Base-by-base conservation (phyloP, 2,797 vertebrate genomes). In the Bufotes viridis region DNA sequence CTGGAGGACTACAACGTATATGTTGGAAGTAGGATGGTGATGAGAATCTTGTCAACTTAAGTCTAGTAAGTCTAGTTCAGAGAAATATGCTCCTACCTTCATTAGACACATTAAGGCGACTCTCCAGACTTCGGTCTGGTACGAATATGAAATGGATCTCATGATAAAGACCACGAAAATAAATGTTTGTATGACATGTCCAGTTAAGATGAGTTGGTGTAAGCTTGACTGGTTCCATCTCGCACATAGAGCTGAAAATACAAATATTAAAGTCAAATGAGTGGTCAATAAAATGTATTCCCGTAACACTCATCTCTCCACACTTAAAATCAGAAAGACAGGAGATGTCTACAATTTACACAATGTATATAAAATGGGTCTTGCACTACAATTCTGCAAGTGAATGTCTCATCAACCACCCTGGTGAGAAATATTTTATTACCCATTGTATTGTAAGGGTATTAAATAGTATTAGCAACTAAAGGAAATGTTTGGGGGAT, bases 91-190 rank as follows among this genome's bases (percentile, higher is more conserved):
- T n/a, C 82, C 63, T 61, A 84, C 82, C 72, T 60, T 75, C 34
- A 24, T 60, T 74, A 17, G 29, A 74, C 58, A 60, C 20, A 74
- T 63, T 76, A 61, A 84, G 57, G n/a, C 53, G 70, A 63, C 18
- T 76, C 34, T 76, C 70, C 2, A 84, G 57, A 42, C 15, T 13
- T 51, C 57, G 76, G 13, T 76, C 22, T 4, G 82, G 82, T 42
- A 49, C 0, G 9, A 84, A 76, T n/a, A 5, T 26, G 5, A 84
- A 51, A 12, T 76, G 7, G 0, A 24, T 5, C 1, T 1, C 0
- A 13, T 53, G 0, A 14, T 61, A 81, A 34, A 22, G 7, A 1
- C 0, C 0, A 49, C 0, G 1, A 5, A 12, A 0, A 61, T 0
- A 0, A 26, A n/a, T 11, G 8, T 4, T 8, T 57, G 22, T 51